Evolutionary conservation across 2,888 invertebrate species (phyloP), one percentile per base, ranked within the genome.

Genomic region (Nebria brevicollis): DNA sequence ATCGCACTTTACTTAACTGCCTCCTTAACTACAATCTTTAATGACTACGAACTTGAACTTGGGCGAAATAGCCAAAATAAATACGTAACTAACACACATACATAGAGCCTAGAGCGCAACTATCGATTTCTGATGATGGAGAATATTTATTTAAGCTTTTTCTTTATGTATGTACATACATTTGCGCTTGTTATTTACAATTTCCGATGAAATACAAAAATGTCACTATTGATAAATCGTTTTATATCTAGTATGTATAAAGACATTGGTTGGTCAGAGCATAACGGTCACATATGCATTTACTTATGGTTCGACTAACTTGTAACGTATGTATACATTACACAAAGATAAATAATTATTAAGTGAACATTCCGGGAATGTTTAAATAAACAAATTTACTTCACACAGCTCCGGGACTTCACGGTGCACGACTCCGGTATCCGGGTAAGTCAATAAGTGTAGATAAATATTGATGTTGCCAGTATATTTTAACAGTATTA

Each of bases 381-480:
- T 72, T 72, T 72, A 15, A 64, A 77, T 77, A 77, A 77, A 77
- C 77, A 77, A 77, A 77, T 77, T 54, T 72, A 26, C 26, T 13
- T 54, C 13, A 54, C 13, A 54, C 54, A 54, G 54, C 54, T 54
- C 54, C 54, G 77, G 34, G 34, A 34, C 34, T 34, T 0, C 34
- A 2, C 34, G 34, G 77, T 54, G 54, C 34, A 54, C 11, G 54
- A 54, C 1, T 65, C 65, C 8, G 64, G 73, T 73, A 74, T 78
- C 73, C 41, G 54, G 66, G 66, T 72, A 77, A 72, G 72, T 77
- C 78, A 78, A 78, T 78, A 78, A 73, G 42, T 66, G 42, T 73
- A 42, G 66, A 78, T 78, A 78, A 78, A 78, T 78, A 78, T 78
- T 78, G 74, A 66, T 78, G 54, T 1, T 54, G 13, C 54, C 2